Evolutionary conservation across 2,888 invertebrate species (phyloP).

Genomic region (Lordiphosa andalusiaca): DNA sequence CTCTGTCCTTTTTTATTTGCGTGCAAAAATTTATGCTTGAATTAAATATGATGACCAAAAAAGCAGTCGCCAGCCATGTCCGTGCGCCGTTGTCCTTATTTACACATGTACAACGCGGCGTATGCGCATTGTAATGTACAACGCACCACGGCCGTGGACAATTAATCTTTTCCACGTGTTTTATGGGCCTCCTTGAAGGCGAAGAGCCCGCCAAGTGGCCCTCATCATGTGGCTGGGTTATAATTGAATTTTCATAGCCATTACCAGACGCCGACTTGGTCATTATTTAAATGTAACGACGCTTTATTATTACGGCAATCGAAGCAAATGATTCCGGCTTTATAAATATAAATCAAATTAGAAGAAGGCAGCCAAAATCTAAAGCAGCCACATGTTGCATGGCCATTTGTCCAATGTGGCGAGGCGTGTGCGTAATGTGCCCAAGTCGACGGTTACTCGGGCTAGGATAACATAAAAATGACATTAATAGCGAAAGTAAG

Average conservation of each 20-base stretch:
- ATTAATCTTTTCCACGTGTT: conserved; percentile 73
- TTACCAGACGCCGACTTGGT: conserved; percentile 59
- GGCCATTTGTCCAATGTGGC: conserved; percentile 57
- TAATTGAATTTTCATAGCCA: conserved; percentile 76
- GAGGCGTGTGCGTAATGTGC: conserved; percentile 42
- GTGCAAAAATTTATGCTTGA: conserved; percentile 71
- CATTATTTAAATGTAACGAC: conserved; percentile 76
- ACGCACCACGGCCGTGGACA: conserved; percentile 67
- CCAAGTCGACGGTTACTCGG: conserved; percentile 8
- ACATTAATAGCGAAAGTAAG: conserved; percentile 35
- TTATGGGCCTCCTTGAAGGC: conserved; percentile 48
- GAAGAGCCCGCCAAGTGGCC: conserved; percentile 27
- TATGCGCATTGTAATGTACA: conserved; percentile 70
- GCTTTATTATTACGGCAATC: conserved; percentile 73
- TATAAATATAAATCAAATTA: conserved; percentile 76
- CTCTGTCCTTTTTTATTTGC: conserved; percentile 61
- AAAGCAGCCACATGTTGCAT: conserved; percentile 65
- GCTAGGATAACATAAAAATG: conserved; percentile 40
- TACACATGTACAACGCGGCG: conserved; percentile 73
- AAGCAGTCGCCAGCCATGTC: conserved; percentile 58
- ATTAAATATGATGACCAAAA: conserved; percentile 76
- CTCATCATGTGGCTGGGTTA: conserved; percentile 70
- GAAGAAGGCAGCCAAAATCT: conserved; percentile 33
- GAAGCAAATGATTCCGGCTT: conserved; percentile 74
- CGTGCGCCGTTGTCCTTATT: conserved; percentile 48